Base-by-base conservation (phyloP, 2,888 invertebrate genomes). In the Teleiodes luculella region DNA sequence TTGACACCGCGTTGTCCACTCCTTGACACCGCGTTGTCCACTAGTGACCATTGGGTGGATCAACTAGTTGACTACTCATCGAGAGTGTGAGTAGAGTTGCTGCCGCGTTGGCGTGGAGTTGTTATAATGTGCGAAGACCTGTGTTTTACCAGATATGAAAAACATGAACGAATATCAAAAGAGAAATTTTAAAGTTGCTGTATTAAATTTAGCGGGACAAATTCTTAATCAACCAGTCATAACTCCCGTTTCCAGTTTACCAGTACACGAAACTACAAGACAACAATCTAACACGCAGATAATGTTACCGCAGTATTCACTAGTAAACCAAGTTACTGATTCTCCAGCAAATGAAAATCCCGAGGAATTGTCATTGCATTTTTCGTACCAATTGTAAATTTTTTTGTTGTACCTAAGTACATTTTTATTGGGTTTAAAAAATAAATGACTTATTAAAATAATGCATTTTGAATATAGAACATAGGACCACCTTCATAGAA, bases 121-220 rank as follows among this genome's bases (percentile, higher is more conserved):
- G n/a, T n/a, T n/a, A n/a, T n/a, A n/a, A n/a, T n/a, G n/a, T n/a
- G n/a, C n/a, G n/a, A n/a, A n/a, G n/a, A n/a, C n/a, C n/a, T n/a
- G n/a, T n/a, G n/a, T n/a, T n/a, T 28, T 58, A n/a, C 24, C 46
- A 46, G 46, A 41, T 41, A 41, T 41, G 41, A 41, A 41, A 41
- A 41, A 41, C 16, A 41, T 41, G 41, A 41, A 13, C 14, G 41
- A 41, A 41, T 13, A 13, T 16, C 41, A 41, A 41, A 41, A 41
- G 16, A 41, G 41, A 41, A 41, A 16, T 41, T 41, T 41, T 41
- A 41, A 41, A 41, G 41, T 41, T 16, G 41, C 41, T 41, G 41
- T 41, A 16, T 41, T 41, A 41, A 3, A 16, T 41, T 13, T 41
- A 5, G 41, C 41, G 16, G 41, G 41, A 41, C 16, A 16, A 41